Percentiles rank a stretch among this genome's conserved stretches.
These are phyloP conservation scores for Gryllus longicercus DNA, from an alignment of 2,888 invertebrate species.

Conservation along the genomic window DNA sequence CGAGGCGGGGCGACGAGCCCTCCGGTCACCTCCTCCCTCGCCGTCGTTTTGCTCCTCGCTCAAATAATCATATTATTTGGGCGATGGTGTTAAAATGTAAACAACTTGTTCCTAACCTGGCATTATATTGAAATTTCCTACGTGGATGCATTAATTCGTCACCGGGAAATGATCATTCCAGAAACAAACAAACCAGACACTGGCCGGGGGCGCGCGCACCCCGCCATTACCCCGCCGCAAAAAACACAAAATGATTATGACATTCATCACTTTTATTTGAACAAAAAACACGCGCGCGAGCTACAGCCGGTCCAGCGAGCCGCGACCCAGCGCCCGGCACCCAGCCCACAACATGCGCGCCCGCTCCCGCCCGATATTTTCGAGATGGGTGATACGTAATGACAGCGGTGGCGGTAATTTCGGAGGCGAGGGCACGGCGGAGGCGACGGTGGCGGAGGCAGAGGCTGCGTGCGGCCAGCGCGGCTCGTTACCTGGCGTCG, in stretches of 20 bases:
- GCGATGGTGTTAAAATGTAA: constrained; percentile 17
- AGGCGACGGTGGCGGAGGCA: not conserved
- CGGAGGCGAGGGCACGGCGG: not conserved
- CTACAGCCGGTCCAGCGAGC: constrained; percentile 9
- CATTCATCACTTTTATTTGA: constrained; percentile 8
- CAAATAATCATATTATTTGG: constrained; percentile 8
- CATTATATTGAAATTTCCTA: constrained; percentile 8
- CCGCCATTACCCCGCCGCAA: not conserved
- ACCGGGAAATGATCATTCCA: constrained; percentile 17
- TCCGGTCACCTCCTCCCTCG: not conserved
- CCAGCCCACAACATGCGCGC: not conserved
- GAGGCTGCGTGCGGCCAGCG: not conserved
- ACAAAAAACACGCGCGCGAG: not conserved
- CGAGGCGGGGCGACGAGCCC: constrained; percentile 5
- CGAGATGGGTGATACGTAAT: not conserved
- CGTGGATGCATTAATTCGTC: constrained; percentile 17
- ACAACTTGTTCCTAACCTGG: constrained; percentile 17
- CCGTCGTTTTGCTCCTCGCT: constrained; percentile 9
- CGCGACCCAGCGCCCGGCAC: not conserved
- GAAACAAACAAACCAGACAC: constrained; percentile 17
- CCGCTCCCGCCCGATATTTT: constrained; percentile 1
- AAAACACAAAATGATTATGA: constrained; percentile 8
- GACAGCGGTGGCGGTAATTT: constrained; percentile 17
- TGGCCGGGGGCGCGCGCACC: not conserved
- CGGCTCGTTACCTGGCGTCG: not conserved